Conservation (phyloP, 2,888 invertebrate species). For the Gastracanthus pulcherrimus region DNA sequence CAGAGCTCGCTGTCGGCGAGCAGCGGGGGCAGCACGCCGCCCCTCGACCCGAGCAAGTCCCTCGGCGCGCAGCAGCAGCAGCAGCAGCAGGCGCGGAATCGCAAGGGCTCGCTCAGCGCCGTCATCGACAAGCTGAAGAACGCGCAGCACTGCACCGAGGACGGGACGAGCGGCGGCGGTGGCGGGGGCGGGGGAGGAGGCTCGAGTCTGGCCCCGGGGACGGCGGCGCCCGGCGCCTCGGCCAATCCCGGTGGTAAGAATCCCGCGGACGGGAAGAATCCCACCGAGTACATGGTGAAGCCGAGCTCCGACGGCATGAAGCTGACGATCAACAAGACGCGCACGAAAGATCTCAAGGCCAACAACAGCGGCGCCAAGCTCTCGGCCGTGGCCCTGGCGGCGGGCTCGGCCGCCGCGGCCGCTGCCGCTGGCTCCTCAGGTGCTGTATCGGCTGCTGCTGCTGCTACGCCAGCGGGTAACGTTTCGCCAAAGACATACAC, state of each 20-base stretch:
- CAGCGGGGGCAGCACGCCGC: constrained; percentile 76
- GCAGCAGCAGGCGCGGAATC: constrained; percentile 81
- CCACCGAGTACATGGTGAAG: constrained; percentile 91
- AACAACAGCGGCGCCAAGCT: constrained; percentile 68
- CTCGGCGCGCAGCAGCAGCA: constrained; percentile 79
- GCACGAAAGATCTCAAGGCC: constrained; percentile 84
- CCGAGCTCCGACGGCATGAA: constrained; percentile 94
- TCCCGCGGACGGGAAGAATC: constrained; percentile 81
- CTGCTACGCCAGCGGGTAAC: constrained; percentile 72
- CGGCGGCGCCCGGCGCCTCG: constrained; percentile 74
- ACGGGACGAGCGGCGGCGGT: constrained; percentile 66
- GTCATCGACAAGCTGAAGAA: constrained; percentile 93
- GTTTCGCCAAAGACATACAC: constrained; percentile 89
- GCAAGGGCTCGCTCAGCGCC: constrained; percentile 88
- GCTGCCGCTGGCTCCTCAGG: constrained; percentile 68
- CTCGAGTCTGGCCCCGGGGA: constrained; percentile 79
- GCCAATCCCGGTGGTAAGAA: constrained; percentile 70
- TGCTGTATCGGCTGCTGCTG: constrained; percentile 27
- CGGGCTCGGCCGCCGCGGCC: constrained; percentile 33
- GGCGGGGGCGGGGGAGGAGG: no score
- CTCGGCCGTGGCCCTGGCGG: constrained; percentile 63
- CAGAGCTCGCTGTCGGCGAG: constrained; percentile 66
- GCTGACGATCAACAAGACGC: constrained; percentile 93
- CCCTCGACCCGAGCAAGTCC: constrained; percentile 82
- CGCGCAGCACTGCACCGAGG: constrained; percentile 82